phyloP scores from a whole-genome alignment of 2,797 vertebrate species.

The Loris lydekkerianus region DNA sequence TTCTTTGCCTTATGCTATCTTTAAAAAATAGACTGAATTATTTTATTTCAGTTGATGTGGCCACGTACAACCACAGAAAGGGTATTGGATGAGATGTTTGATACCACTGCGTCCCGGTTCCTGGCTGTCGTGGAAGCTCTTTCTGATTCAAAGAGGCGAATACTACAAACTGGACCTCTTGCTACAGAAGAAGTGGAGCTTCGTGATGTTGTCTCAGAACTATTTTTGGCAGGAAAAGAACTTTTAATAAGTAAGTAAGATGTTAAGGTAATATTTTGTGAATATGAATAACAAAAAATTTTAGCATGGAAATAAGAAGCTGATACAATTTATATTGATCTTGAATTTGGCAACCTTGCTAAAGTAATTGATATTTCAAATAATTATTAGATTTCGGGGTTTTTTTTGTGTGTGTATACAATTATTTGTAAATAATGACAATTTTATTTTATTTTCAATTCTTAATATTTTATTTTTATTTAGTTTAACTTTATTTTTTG shows the following conservation, averaged over 20 bases:
- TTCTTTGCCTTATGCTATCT: neutral
- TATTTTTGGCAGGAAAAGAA: conserved; percentile 93
- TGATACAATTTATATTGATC: neutral
- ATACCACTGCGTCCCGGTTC: conserved; percentile 92
- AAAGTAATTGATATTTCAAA: neutral
- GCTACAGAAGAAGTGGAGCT: conserved; percentile 90
- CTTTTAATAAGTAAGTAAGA: conserved; percentile 92
- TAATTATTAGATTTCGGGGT: conserved; percentile 5
- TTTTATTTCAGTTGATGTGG: conserved; percentile 89
- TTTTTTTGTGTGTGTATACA: neutral
- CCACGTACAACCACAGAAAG: conserved; percentile 91
- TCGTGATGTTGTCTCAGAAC: conserved; percentile 92
- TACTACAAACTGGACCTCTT: conserved; percentile 87
- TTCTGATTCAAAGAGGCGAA: conserved; percentile 88
- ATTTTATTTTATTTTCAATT: conserved; percentile 7
- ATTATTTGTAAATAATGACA: conserved; percentile 26
- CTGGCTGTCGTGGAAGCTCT: conserved; percentile 94
- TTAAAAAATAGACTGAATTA: neutral
- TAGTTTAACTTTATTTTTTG: neutral
- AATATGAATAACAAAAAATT: neutral
- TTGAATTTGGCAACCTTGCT: conserved; percentile 27
- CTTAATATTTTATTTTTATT: conserved; percentile 43
- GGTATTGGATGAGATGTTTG: conserved; percentile 93
- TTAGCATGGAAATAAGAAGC: neutral
- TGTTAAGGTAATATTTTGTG: conserved; percentile 39